These are phyloP conservation scores for Phrynocephalus versicolor DNA, from an alignment of 2,113 vertebrate genomes.

Conservation along the genomic window DNA sequence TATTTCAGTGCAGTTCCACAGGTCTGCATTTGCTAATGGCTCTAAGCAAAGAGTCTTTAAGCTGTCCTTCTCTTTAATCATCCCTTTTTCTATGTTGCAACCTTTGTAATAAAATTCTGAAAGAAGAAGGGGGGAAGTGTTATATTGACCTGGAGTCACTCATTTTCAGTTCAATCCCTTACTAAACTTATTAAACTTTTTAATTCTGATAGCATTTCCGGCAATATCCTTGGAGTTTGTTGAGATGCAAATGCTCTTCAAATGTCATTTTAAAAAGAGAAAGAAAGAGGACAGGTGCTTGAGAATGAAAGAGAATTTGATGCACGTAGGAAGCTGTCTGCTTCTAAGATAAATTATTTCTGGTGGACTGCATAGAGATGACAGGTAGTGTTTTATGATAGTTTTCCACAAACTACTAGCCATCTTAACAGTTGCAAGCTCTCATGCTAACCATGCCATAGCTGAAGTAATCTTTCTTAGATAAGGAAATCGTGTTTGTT, in stretches of 20 bases:
- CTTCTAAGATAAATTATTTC: conserved; percentile 16
- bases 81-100: conserved; percentile 24
- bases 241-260: conserved; percentile 38
- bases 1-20: conserved; percentile 35
- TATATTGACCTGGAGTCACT: conserved; percentile 42
- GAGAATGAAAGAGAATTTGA: conserved; percentile 21
- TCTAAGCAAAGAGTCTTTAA: background rate
- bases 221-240: conserved; percentile 10
- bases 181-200: conserved; percentile 21
- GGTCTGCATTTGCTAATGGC: conserved; percentile 33
- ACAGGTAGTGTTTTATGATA: conserved; percentile 35
- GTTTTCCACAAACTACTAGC: background rate
- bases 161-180: conserved; percentile 38
- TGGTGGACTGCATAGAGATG: conserved; percentile 24
- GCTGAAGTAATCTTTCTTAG: no score
- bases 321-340: conserved; percentile 15
- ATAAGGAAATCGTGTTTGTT: no score
- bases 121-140: conserved; percentile 27
- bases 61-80: conserved; percentile 14
- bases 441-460: no score
- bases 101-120: conserved; percentile 36
- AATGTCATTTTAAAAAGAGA: conserved; percentile 4
- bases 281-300: conserved; percentile 2
- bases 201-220: conserved; percentile 38
- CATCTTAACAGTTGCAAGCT: conserved; percentile 31